Evolutionary conservation across 2,888 invertebrate genomes (phyloP), one percentile per base, ranked within the genome.

Genomic region (Arctia plantaginis): DNA sequence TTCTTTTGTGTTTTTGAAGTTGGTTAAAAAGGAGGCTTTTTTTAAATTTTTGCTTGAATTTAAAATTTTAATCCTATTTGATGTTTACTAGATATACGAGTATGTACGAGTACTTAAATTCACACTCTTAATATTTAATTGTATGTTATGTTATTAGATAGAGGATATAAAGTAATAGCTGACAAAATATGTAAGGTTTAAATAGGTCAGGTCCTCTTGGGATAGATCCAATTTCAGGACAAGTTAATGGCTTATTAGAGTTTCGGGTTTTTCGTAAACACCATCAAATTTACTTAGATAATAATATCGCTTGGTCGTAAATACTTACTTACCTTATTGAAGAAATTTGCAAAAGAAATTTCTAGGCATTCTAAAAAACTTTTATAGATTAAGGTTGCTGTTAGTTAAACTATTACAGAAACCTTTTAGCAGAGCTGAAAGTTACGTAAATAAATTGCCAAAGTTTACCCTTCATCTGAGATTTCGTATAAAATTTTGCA

Each of bases 291-390:
- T 3, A n/a, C 59, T 20, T 20, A 18, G 3, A 27, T 15, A n/a
- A 69, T 23, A 47, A 68, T 51, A 51, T 30, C 18, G 27, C 6
- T 47, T 20, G 10, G 23, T 47, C 47, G 33, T 51, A 68, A 68
- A 68, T 51, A 68, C 33, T 47, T 18, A 30, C 30, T 67, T 67
- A 47, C 67, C 47, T 47, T 44, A 33, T 30, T 44, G 30, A 51
- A 33, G 7, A 47, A 68, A 4, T 51, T 67, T 51, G 33, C 23
- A 30, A 33, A 30, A 20, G 20, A 13, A 51, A n/a, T 33, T 51
- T 30, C 33, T 51, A 47, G 13, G 33, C 33, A 51, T 33, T 47
- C n/a, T 35, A 7, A 51, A 23, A n/a, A 69, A 35, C 8, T 18
- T n/a, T 69, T 55, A 3, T 33, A 33, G 23, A 12, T 10, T 12